Percentiles rank a stretch among this genome's conserved stretches.
Evolutionary conservation across 2,888 invertebrate genomes (phyloP).

Genomic region (Doris montereyensis): DNA sequence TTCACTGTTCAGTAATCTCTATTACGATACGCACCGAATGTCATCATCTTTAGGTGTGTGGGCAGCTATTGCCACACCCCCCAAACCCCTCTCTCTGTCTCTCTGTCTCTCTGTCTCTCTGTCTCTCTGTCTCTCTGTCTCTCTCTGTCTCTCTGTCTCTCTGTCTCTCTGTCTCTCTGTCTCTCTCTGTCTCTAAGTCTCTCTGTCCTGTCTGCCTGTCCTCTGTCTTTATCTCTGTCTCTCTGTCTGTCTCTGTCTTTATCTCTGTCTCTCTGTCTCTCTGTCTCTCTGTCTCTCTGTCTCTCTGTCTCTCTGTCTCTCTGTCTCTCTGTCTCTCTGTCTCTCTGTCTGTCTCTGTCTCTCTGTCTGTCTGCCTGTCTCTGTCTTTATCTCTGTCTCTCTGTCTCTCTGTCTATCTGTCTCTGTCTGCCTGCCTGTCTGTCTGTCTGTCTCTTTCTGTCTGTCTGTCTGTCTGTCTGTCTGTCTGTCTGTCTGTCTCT

Average conservation of each 20-base stretch:
- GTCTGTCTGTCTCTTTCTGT: no score
- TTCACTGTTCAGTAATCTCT: no score
- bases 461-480: no score
- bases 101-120: constrained; percentile 24
- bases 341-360: no score
- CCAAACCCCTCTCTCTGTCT: not conserved
- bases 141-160: not conserved
- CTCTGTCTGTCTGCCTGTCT: no score
- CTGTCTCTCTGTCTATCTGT: no score
- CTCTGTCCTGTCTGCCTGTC: not conserved
- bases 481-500: no score
- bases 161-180: not conserved
- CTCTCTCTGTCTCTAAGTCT: not conserved
- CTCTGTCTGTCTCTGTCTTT: constrained; percentile 28
- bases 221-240: not conserved
- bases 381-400: no score
- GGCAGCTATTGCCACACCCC: not conserved
- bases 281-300: constrained; percentile 18
- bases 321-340: no score
- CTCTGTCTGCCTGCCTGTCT: no score
- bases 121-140: not conserved
- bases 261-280: constrained; percentile 11
- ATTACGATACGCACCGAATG: no score
- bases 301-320: constrained; percentile 24
- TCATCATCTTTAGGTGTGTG: no score